Percentiles rank a stretch among this genome's conserved stretches.
These are phyloP conservation scores for Terebella lapidaria DNA, from an alignment of 2,888 invertebrate species.

Conservation along the genomic window DNA sequence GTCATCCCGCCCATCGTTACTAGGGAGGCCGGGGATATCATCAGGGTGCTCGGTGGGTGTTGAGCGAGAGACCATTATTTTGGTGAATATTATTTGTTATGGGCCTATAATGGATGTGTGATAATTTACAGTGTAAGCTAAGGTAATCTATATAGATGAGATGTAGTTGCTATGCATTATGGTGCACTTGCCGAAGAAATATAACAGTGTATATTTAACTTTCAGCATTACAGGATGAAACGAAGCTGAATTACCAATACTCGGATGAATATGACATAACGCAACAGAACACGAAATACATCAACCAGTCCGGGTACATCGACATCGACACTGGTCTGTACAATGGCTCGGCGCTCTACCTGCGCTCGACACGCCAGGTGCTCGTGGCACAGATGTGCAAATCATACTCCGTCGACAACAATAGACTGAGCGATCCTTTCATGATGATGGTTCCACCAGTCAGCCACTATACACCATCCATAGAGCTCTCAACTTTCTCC, in stretches of 20 bases:
- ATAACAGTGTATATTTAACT: too few species aligned
- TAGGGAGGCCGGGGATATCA: constrained; percentile 34
- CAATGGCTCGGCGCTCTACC: constrained; percentile 5
- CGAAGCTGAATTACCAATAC: too few species aligned
- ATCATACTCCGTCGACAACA: constrained; percentile 24
- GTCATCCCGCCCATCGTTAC: constrained; percentile 34
- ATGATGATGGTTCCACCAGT: constrained; percentile 31
- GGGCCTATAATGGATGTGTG: too few species aligned
- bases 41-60: constrained; percentile 26
- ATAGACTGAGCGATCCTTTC: constrained; percentile 33
- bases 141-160: too few species aligned
- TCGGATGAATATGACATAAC: too few species aligned
- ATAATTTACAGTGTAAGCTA: too few species aligned
- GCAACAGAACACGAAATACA: background rate
- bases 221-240: too few species aligned
- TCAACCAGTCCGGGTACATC: background rate
- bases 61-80: too few species aligned
- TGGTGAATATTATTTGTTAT: too few species aligned
- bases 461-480: constrained; percentile 28
- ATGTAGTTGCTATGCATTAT: too few species aligned
- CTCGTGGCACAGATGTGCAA: constrained; percentile 28
- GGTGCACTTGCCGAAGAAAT: too few species aligned
- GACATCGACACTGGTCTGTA: background rate
- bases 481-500: constrained; percentile 30
- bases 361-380: constrained; percentile 25